These are phyloP conservation scores for Brachymystax lenok DNA, from an alignment of 2,797 vertebrate genomes.

Conservation along the genomic window DNA sequence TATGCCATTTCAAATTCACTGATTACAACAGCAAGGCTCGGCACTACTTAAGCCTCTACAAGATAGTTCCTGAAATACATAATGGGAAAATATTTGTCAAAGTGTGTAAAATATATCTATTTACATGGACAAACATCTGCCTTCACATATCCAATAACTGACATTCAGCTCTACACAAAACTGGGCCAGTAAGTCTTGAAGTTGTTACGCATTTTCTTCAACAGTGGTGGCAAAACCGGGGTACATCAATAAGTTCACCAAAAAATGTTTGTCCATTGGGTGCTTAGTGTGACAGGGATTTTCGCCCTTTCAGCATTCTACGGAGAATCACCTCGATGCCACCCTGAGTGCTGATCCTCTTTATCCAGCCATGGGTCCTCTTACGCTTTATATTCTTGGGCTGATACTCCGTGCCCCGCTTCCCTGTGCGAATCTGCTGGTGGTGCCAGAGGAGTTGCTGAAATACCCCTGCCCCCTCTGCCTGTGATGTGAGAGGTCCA, in stretches of 20 bases:
- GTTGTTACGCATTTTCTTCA: neutral
- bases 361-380: slow-evolving; percentile 90
- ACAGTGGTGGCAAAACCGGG: neutral
- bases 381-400: slow-evolving; percentile 93
- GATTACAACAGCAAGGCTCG: neutral
- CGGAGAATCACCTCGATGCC: slow-evolving; percentile 90
- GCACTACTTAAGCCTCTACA: no score
- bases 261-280: neutral
- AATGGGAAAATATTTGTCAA: neutral
- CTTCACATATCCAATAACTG: neutral
- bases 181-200: neutral
- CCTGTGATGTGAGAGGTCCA: slow-evolving; percentile 45
- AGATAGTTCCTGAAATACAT: no score
- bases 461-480: slow-evolving; percentile 59
- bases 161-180: neutral
- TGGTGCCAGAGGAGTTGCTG: slow-evolving; percentile 60
- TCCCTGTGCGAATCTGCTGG: slow-evolving; percentile 79
- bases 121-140: neutral
- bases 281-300: slow-evolving; percentile 83
- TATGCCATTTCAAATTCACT: neutral
- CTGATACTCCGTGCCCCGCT: slow-evolving; percentile 91
- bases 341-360: slow-evolving; percentile 73
- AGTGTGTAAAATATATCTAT: no score
- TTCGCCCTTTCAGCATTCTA: slow-evolving; percentile 89
- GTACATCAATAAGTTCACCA: neutral